Evolutionary conservation across 35 echinoderm and acorn worm species (phyloP).

Genomic region (Hemicentrotus pulcherrimus): DNA sequence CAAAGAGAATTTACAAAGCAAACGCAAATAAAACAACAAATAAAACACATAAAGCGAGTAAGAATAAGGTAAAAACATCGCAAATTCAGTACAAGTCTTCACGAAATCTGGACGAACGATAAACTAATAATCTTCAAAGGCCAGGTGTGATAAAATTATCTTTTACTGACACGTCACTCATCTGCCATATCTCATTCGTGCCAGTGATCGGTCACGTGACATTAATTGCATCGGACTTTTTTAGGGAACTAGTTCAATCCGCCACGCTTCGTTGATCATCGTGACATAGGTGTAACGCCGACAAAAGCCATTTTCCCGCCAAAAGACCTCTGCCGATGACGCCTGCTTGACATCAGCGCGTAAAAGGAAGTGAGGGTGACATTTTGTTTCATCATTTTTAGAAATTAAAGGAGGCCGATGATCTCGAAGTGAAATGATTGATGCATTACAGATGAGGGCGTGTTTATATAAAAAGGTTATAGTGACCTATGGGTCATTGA

Average conservation of each 20-base stretch:
- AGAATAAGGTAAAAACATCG: not conserved
- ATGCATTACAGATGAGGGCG: not conserved
- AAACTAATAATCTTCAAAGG: not conserved
- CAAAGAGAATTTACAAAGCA: not conserved
- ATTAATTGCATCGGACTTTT: constrained; percentile 11
- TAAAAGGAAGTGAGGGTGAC: not conserved
- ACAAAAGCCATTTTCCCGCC: not conserved
- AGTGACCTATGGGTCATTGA: not conserved
- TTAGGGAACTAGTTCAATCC: not conserved
- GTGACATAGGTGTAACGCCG: constrained; percentile 15
- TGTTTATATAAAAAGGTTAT: not conserved
- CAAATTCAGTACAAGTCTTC: too few species aligned
- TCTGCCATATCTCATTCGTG: not conserved
- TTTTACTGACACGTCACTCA: not conserved
- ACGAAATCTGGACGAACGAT: too few species aligned
- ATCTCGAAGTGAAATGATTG: not conserved
- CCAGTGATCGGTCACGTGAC: not conserved
- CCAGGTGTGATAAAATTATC: not conserved
- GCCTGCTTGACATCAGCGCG: not conserved
- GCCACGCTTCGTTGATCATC: not conserved
- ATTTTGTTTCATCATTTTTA: not conserved
- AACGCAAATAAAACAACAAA: not conserved
- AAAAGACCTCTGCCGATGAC: not conserved
- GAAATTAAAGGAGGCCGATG: not conserved
- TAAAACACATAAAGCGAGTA: not conserved